phyloP scores from a whole-genome alignment of 2,113 vertebrate genomes.

The Chlamydotis undulata region DNA sequence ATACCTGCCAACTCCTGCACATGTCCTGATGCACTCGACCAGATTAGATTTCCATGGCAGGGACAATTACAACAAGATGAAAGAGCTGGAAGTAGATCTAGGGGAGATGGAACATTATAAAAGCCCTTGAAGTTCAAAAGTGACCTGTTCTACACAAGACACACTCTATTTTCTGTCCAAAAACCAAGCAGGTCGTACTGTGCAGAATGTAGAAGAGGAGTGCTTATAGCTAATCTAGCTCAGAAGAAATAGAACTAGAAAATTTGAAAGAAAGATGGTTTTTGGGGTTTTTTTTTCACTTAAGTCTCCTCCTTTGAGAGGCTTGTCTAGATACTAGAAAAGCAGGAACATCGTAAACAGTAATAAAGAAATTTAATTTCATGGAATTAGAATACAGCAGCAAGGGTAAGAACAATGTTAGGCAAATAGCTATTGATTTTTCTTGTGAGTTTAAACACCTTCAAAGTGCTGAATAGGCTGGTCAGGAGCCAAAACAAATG shows the following conservation, averaged over 20 bases:
- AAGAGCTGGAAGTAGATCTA: neutral
- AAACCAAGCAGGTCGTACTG: neutral
- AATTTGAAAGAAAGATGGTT: neutral
- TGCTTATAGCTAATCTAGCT: neutral
- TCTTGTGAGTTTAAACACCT: neutral
- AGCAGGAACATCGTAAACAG: neutral
- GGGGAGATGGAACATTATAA: neutral
- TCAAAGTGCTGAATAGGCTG: neutral
- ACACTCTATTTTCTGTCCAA: neutral
- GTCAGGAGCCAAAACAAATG: neutral
- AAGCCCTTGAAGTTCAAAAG: neutral
- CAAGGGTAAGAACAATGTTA: neutral
- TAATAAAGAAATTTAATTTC: neutral
- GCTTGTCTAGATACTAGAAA: neutral
- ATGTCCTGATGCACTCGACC: neutral
- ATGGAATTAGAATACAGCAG: neutral
- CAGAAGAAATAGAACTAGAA: neutral
- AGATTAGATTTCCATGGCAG: neutral
- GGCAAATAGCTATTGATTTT: neutral
- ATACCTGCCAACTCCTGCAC: neutral
- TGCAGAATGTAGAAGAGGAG: accelerated
- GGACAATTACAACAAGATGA: neutral
- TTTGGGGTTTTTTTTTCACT: no score
- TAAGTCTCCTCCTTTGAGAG: neutral
- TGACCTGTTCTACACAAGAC: neutral